Base-by-base conservation (phyloP, 1,140 invertebrate species). In the Periplaneta americana region DNA sequence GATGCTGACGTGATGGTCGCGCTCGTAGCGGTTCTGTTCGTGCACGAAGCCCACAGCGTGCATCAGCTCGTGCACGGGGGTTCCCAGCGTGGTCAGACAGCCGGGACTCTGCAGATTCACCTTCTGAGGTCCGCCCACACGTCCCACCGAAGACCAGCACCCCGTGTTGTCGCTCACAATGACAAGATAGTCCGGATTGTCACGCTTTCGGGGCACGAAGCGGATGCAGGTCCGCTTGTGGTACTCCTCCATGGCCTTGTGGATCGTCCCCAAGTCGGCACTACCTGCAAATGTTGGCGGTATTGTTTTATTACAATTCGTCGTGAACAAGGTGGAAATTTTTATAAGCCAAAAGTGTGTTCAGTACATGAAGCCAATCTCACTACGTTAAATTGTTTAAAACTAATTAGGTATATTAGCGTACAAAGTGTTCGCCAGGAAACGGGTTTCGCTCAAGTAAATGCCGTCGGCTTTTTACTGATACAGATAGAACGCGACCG, bases 11-110 rank as follows among this genome's bases (percentile, higher is more conserved):
- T 91, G 95, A 34, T 93, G 88, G 84, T 97, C 96, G 28, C 96
- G 88, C 83, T 97, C 96, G 34, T 88, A 90, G 34, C 96, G 90
- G 84, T 93, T 96, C 86, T 97, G 96, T 85, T 97, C 96, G 86
- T 98, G 96, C 85, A 95, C 91, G 87, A 97, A 97, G 1, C 96
- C 96, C 31, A 95, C 84, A 0, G 94, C 93, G 84, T 98, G 96
- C 90, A 97, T 94, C 83, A 98, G 87, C 86, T 98, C 96, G 84
- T 98, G 96, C 36, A 95, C 88, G n/a, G 95, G 90, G 0, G 94
- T 95, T 8, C 94, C 93, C 82, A 93, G 93, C 2, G 89, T 88
- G 48, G 86, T 85, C 0, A 96, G 88, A 85, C 96, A 97, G 2
- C 94, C 94, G 1, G 94, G 93, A 0, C 89, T 88, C 85, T 96